Evolutionary conservation across 2,113 vertebrate genomes (phyloP).

Genomic region (Chloropsis cyanopogon): DNA sequence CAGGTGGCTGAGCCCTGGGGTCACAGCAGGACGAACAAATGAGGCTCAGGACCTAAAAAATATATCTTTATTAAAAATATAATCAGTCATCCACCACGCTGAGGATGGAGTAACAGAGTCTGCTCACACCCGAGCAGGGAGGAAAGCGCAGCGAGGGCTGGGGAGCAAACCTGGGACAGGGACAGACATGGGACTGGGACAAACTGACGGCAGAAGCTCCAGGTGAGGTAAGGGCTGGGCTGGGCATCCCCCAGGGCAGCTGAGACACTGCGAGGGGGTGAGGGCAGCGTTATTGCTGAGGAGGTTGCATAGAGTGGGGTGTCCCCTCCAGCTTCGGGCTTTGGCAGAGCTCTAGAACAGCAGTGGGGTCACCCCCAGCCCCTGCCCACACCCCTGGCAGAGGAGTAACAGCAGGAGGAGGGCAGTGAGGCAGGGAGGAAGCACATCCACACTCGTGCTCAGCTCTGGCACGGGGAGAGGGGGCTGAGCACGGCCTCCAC

Average conservation of each 20-base stretch:
- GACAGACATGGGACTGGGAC: not conserved
- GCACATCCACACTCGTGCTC: not conserved
- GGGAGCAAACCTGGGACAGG: not conserved
- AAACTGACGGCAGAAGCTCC: not conserved
- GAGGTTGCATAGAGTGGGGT: constrained; percentile 1
- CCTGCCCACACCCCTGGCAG: not conserved
- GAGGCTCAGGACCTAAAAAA: not conserved
- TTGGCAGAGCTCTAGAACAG: not conserved
- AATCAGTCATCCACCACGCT: not conserved
- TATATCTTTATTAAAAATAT: constrained; percentile 56
- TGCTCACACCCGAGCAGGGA: not conserved
- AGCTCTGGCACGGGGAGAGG: not conserved
- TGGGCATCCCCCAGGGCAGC: not conserved
- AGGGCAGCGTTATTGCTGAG: not conserved
- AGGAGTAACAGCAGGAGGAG: not conserved
- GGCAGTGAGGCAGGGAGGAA: not conserved
- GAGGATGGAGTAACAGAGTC: fast-evolving
- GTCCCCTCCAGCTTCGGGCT: not conserved
- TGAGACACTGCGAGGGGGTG: not conserved
- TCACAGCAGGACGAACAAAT: fast-evolving
- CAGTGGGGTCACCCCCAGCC: not conserved
- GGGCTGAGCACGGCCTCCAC: not conserved
- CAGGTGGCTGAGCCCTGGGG: fast-evolving
- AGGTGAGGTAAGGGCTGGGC: not conserved
- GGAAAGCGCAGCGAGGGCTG: not conserved